Base-by-base conservation (phyloP, 2,113 vertebrate species). In the Cichladusa arquata region DNA sequence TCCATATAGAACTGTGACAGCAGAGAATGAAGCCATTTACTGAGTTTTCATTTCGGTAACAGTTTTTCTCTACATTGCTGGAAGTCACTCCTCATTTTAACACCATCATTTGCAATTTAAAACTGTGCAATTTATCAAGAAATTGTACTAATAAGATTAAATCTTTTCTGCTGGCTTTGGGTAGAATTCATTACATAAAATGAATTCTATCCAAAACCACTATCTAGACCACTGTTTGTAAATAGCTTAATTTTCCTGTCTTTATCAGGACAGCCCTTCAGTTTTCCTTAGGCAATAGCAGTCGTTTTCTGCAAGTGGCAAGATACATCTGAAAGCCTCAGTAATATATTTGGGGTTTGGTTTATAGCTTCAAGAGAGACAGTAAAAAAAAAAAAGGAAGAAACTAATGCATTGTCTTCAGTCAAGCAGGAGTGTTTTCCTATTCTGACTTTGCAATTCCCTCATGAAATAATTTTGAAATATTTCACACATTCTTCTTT, bases 91-190 rank as follows among this genome's bases (percentile, higher is more conserved):
- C 29, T 93, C 69, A 60, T 58, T 96, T 83, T 80, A 83, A 77
- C 57, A 79, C 14, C 10, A 61, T 38, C 16, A 77, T 95, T 91
- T 95, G 25, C 48, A 89, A 81, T 91, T 86, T 58, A 84, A 93
- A 81, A n/a, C 28, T 13, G 6, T 57, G 20, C 13, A 28, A 81
- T 94, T 74, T 89, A 50, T 91, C 61, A 84, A 89, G 24, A 33
- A 95, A 69, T 94, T 78, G 14, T 71, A 42, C 76, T 84, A 88
- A 85, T 86, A 94, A 69, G 50, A 69, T 79, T 73, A 85, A 87
- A 64, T 72, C 22, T 85, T 92, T 94, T 96, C 64, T 67, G 14
- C 26, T 82, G 60, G 18, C n/a, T 82, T 94, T 93, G 28, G 61
- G n/a, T 31, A 76, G 58, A 23, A 69, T 79, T 58, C 61, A 61